A percentile compares a stretch with the other conserved stretches of the same genome.
Conservation (phyloP, 1,140 invertebrate genomes). For the Piezodorus guildinii region DNA sequence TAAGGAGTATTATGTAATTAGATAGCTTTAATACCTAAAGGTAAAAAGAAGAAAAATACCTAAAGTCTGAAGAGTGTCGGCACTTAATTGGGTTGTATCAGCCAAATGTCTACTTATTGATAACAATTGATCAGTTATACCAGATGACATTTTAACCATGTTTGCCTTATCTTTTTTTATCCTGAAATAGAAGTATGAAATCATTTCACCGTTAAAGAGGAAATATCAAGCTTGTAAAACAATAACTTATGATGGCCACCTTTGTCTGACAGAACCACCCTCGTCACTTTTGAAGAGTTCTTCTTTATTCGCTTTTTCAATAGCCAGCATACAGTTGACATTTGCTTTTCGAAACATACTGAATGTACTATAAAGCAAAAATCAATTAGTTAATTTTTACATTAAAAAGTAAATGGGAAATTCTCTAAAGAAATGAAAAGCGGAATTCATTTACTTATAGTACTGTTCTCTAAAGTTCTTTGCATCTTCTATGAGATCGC, state of each 20-base stretch:
- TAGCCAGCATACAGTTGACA: constrained; percentile 55
- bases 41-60: constrained; percentile 36
- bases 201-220: background rate
- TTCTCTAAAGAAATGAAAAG: background rate
- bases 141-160: constrained; percentile 50
- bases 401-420: background rate
- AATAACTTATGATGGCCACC: constrained; percentile 20
- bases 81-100: constrained; percentile 74
- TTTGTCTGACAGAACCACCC: constrained; percentile 45
- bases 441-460: constrained; percentile 36
- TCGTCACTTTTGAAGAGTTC: constrained; percentile 49
- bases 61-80: constrained; percentile 69
- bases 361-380: constrained; percentile 42
- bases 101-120: constrained; percentile 73
- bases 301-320: constrained; percentile 58
- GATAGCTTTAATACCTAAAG: too few species aligned
- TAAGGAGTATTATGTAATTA: too few species aligned
- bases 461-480: constrained; percentile 55
- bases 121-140: constrained; percentile 70
- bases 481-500: constrained; percentile 47
- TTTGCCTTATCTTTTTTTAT: constrained; percentile 49
- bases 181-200: constrained; percentile 23
- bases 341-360: constrained; percentile 68
- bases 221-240: background rate
- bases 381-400: background rate